Conservation (phyloP, 1,140 invertebrate genomes). For the Aradophagus sp. region DNA sequence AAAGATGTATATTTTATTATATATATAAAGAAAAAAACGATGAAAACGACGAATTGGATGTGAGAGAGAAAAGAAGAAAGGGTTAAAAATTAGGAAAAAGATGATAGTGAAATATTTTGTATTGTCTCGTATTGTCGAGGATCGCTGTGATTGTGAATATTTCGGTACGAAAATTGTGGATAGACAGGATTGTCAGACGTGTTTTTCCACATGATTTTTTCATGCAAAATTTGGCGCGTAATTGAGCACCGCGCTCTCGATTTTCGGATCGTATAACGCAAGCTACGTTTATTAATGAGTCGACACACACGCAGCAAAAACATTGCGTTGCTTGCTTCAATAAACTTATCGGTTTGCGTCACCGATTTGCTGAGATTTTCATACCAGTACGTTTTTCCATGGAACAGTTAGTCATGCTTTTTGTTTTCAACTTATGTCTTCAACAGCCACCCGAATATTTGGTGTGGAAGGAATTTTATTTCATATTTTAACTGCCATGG, state of each 20-base stretch:
- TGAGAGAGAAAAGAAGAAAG: constrained; percentile 5
- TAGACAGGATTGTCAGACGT: constrained; percentile 25
- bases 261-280: too few species aligned
- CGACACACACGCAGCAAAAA: constrained; percentile 18
- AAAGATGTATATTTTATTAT: constrained; percentile 38
- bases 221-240: background rate
- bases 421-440: too few species aligned
- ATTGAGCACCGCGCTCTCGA: too few species aligned
- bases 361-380: constrained; percentile 16
- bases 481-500: too few species aligned
- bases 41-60: constrained; percentile 5
- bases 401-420: constrained; percentile 8
- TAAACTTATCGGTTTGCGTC: constrained; percentile 24
- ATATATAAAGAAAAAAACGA: constrained; percentile 1
- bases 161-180: constrained; percentile 22
- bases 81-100: constrained; percentile 1
- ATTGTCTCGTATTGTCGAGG: constrained; percentile 28
- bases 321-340: constrained; percentile 6
- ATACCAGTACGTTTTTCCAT: constrained; percentile 7
- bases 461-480: too few species aligned
- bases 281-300: constrained; percentile 19
- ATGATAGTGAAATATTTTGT: constrained; percentile 25
- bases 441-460: too few species aligned
- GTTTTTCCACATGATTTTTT: constrained; percentile 21
- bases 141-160: constrained; percentile 31